A percentile compares a stretch with the other conserved stretches of the same genome.
Conservation (phyloP, 2,888 invertebrate species). For the Apodemia mormo region DNA sequence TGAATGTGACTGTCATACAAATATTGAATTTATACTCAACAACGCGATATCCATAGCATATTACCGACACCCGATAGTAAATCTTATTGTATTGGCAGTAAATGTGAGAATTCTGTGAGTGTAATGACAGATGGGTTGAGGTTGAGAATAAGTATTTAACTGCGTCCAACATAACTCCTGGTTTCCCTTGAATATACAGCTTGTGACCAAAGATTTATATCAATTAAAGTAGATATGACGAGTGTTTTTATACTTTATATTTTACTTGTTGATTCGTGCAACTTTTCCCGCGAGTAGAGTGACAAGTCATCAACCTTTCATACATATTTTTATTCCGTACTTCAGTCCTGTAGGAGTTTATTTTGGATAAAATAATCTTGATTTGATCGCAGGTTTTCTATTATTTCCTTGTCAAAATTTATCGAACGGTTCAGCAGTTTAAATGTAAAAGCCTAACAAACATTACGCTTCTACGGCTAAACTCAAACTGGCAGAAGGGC, state of each 20-base stretch:
- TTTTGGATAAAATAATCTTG: background rate
- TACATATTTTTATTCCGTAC: no score
- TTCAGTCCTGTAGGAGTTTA: background rate
- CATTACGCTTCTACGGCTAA: background rate
- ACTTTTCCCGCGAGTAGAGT: no score
- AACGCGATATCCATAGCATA: constrained; percentile 13
- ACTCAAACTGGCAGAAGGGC: background rate
- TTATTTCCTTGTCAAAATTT: background rate
- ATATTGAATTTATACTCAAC: constrained; percentile 43
- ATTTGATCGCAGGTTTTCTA: background rate
- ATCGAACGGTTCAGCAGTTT: background rate
- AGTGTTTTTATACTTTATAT: background rate
- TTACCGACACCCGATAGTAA: background rate
- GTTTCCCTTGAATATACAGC: constrained; percentile 27
- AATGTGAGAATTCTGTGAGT: background rate
- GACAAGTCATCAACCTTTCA: no score
- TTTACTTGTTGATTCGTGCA: no score
- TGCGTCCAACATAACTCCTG: constrained; percentile 30
- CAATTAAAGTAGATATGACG: background rate
- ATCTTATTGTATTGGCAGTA: background rate
- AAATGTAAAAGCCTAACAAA: no score
- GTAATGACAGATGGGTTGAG: constrained; percentile 18
- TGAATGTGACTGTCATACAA: constrained; percentile 42
- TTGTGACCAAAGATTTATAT: constrained; percentile 21
- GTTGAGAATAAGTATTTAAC: constrained; percentile 26